phyloP scores from a whole-genome alignment of 2,888 invertebrate genomes.

The Salticus scenicus region DNA sequence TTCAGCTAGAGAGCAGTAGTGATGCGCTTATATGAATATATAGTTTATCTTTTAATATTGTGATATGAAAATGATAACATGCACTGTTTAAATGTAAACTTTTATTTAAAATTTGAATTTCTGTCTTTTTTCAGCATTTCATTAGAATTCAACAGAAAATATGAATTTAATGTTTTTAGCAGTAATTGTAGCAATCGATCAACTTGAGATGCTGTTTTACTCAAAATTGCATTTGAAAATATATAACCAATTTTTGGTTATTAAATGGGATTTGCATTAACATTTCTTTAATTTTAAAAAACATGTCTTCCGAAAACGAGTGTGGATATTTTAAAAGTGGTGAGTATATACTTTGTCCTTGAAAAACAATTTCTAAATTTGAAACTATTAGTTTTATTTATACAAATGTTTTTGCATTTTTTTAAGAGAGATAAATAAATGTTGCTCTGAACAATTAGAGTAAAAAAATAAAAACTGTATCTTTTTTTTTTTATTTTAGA shows the following conservation, averaged over 20 bases:
- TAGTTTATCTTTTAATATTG: too few relatives aligned
- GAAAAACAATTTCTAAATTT: neutral
- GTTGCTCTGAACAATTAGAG: too few relatives aligned
- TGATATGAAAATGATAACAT: too few relatives aligned
- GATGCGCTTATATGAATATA: slow-evolving; percentile 21
- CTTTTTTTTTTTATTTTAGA: too few relatives aligned
- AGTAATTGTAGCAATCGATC: neutral
- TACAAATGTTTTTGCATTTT: too few relatives aligned
- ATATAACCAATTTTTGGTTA: slow-evolving; percentile 21
- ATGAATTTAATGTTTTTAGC: neutral
- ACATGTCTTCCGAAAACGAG: slow-evolving; percentile 69
- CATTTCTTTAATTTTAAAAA: slow-evolving; percentile 7
- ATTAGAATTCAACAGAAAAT: neutral
- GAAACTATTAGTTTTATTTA: too few relatives aligned
- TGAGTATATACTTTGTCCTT: slow-evolving; percentile 24
- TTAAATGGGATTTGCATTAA: slow-evolving; percentile 1
- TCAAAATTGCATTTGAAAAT: slow-evolving; percentile 23
- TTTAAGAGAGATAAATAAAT: too few relatives aligned
- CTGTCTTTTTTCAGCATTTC: neutral
- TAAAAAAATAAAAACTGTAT: too few relatives aligned
- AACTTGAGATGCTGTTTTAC: slow-evolving; percentile 30
- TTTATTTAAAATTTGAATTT: neutral
- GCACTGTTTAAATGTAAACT: neutral
- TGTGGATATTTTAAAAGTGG: slow-evolving; percentile 59
- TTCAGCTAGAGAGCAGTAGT: slow-evolving; percentile 46